Evolutionary conservation across 2,888 invertebrate species (phyloP).

Genomic region (Netelia melanura): DNA sequence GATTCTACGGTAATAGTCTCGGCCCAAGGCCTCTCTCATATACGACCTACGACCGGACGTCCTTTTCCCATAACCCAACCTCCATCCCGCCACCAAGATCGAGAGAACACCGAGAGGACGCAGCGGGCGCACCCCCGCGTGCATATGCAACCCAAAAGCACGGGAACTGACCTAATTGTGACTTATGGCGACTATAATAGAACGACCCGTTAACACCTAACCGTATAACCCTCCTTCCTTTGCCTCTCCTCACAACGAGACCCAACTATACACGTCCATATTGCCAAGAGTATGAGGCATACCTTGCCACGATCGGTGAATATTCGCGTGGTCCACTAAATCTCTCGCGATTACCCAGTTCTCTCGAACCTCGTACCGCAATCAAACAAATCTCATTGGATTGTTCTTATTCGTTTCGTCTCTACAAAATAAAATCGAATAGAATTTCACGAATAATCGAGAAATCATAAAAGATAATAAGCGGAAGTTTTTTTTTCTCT

Average conservation of each 20-base stretch:
- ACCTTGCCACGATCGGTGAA: constrained; percentile 54
- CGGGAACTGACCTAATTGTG: constrained; percentile 83
- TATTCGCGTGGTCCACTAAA: constrained; percentile 30
- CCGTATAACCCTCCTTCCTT: constrained; percentile 26
- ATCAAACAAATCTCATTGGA: no score
- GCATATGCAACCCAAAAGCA: constrained; percentile 65
- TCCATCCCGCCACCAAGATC: constrained; percentile 72
- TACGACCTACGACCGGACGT: constrained; percentile 62
- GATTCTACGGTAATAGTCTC: constrained; percentile 55
- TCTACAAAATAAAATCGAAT: no score
- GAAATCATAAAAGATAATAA: neutral
- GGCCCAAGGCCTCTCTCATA: constrained; percentile 44
- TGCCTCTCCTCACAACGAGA: constrained; percentile 12
- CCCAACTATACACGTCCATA: constrained; percentile 39
- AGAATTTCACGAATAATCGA: no score
- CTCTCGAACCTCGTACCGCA: no score
- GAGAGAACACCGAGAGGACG: constrained; percentile 62
- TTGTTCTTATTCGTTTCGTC: no score
- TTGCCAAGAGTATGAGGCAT: constrained; percentile 23
- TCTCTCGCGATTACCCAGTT: neutral
- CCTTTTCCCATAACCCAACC: constrained; percentile 72
- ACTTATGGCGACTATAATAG: constrained; percentile 83
- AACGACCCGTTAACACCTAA: constrained; percentile 74
- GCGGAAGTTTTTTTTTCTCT: neutral
- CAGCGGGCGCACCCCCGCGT: constrained; percentile 76